phyloP scores from a whole-genome alignment of 2,888 invertebrate genomes.

The Pseudeuparius sepicola region DNA sequence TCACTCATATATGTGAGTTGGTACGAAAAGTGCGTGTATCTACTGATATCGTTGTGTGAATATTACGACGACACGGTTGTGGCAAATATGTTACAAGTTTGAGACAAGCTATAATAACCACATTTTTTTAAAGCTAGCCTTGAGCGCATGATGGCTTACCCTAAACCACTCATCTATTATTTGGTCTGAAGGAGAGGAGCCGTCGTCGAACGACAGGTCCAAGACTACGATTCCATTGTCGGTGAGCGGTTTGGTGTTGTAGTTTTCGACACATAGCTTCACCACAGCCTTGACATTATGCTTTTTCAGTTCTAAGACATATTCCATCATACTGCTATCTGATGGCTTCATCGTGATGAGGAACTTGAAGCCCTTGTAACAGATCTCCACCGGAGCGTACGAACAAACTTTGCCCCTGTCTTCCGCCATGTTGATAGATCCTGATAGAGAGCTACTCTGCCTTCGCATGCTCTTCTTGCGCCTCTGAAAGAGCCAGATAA shows the following conservation, averaged over 20 bases:
- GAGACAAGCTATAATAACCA: too few relatives aligned
- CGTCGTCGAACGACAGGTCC: slow-evolving; percentile 25
- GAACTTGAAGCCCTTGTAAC: slow-evolving; percentile 24
- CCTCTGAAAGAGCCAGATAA: slow-evolving; percentile 12
- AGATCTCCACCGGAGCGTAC: slow-evolving; percentile 21
- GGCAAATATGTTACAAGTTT: too few relatives aligned
- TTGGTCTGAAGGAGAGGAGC: slow-evolving; percentile 22
- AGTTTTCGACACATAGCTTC: slow-evolving; percentile 25
- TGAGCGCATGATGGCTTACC: too few relatives aligned
- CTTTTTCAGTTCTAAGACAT: slow-evolving; percentile 24
- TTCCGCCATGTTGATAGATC: too few relatives aligned
- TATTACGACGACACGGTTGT: too few relatives aligned
- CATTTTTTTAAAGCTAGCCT: too few relatives aligned
- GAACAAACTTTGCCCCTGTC: too few relatives aligned
- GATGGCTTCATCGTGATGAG: slow-evolving; percentile 26
- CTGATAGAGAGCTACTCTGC: too few relatives aligned
- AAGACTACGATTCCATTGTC: slow-evolving; percentile 24
- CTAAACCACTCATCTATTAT: slow-evolving; percentile 22
- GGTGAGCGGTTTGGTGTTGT: slow-evolving; percentile 21
- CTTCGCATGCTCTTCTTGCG: slow-evolving; percentile 12
- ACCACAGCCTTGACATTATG: slow-evolving; percentile 23
- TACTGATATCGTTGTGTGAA: too few relatives aligned
- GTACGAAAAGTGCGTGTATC: too few relatives aligned
- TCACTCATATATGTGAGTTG: too few relatives aligned
- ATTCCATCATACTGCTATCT: slow-evolving; percentile 22